phyloP scores from a whole-genome alignment of 1,140 invertebrate genomes.

The Lasaia peninsularis region DNA sequence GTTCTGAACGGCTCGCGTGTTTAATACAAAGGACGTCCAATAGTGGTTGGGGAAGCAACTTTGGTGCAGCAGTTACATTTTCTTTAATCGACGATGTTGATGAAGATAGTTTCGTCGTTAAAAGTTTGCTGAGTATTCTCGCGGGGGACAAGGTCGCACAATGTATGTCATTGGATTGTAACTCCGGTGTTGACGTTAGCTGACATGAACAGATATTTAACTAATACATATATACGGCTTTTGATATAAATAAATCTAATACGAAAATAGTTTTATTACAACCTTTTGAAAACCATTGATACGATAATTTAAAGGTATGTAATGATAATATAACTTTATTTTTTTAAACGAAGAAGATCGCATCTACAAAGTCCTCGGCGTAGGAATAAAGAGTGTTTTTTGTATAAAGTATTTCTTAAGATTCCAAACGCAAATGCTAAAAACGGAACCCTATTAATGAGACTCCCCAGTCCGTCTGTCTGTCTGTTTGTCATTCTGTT shows the following conservation, averaged over 20 bases:
- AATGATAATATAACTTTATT: no score
- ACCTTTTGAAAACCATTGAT: no score
- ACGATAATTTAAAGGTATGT: no score
- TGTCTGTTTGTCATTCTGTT: no score
- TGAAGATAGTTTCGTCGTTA: slow-evolving; percentile 54
- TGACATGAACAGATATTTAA: slow-evolving; percentile 33
- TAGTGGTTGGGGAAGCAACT: slow-evolving; percentile 50
- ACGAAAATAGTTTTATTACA: no score
- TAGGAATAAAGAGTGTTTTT: no score
- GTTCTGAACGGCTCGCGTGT: slow-evolving; percentile 59
- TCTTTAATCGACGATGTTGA: slow-evolving; percentile 59
- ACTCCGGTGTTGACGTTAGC: slow-evolving; percentile 61
- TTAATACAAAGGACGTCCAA: slow-evolving; percentile 49
- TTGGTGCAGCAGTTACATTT: slow-evolving; percentile 58
- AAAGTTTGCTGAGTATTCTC: slow-evolving; percentile 58
- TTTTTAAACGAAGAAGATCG: no score
- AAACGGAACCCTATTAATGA: no score
- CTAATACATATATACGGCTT: slow-evolving; percentile 6
- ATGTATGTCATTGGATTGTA: slow-evolving; percentile 70
- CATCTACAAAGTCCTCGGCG: no score
- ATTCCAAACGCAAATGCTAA: no score
- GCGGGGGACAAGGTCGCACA: slow-evolving; percentile 63
- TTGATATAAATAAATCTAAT: not conserved
- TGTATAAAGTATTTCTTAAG: no score
- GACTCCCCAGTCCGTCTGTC: no score